Evolutionary conservation across 2,797 vertebrate genomes (phyloP).

Genomic region (Ficedula albicollis): DNA sequence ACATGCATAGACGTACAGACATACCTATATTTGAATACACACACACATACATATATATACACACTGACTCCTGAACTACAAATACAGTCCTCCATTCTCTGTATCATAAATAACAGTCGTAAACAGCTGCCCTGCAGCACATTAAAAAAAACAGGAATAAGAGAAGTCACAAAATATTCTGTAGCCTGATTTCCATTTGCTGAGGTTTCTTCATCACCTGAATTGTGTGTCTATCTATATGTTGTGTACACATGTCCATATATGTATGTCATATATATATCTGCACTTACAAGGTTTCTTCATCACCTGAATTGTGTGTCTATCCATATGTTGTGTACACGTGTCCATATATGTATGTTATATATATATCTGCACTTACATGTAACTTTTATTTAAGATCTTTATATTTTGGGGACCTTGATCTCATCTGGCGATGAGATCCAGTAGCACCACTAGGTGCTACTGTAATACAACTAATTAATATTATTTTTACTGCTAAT

Average conservation of each 20-base stretch:
- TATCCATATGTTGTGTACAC: not conserved
- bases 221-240: not conserved
- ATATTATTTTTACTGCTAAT: constrained; percentile 57
- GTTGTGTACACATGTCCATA: accelerated
- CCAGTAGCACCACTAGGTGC: constrained; percentile 62
- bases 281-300: not conserved
- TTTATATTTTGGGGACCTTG: not conserved
- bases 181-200: not conserved
- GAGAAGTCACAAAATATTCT: not conserved
- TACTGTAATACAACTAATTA: constrained; percentile 71
- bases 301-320: not conserved
- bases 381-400: not conserved
- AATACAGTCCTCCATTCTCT: not conserved
- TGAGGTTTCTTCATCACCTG: not conserved
- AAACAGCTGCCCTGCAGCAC: not conserved
- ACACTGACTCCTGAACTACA: not conserved
- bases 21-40: not conserved
- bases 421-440: constrained; percentile 35
- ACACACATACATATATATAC: accelerated
- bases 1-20: not conserved
- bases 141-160: not conserved
- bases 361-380: not conserved
- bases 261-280: accelerated
- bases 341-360: accelerated
- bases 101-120: not conserved